Evolutionary conservation across 2,113 vertebrate species (phyloP), one percentile per base, ranked within the genome.

Genomic region (Hypanus sabinus): DNA sequence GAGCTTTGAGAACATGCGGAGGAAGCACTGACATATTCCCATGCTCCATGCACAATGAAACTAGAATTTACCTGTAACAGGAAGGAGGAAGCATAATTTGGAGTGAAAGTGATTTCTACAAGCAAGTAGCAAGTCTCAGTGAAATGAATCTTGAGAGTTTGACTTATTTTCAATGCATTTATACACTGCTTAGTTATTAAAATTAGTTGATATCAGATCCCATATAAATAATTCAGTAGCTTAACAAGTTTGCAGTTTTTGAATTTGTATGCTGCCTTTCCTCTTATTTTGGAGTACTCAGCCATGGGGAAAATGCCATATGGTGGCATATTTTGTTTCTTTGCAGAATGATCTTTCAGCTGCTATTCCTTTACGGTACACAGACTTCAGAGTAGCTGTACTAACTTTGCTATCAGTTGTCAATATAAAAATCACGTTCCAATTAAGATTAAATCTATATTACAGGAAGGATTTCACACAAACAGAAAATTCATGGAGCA

Each of bases 401-500:
- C 22, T 73, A 71, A 24, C 36, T 75, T 55, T 38, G 38, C 20
- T 30, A 30, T 27, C 1, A 20, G 22, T 93, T 46, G 68, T 73
- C 70, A 73, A 30, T 93, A 7, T 55, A 8, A 73, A 93, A 93
- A 93, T 93, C 70, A 75, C 38, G 27, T 93, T 93, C 38, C 91
- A 93, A 55, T 93, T 93, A 93, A 93, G 36, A 73, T 75, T 75
- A 22, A 93, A 75, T 93, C 91, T 14, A 22, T 38, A 38, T 70
- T 14, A 22, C 70, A 38, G 33, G 38, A 93, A 93, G 24, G 68
- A 93, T 93, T 75, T 46, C 70, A 75, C 91, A 46, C 68, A 93
- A 93, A 93, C 36, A 73, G 22, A 27, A 93, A 93, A 93, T 93
- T 93, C 91, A 75, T 30, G 11, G 91, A 93, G 70, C 70, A 46